Conservation (phyloP, 2,888 invertebrate genomes). For the Yponomeuta cagnagella region DNA sequence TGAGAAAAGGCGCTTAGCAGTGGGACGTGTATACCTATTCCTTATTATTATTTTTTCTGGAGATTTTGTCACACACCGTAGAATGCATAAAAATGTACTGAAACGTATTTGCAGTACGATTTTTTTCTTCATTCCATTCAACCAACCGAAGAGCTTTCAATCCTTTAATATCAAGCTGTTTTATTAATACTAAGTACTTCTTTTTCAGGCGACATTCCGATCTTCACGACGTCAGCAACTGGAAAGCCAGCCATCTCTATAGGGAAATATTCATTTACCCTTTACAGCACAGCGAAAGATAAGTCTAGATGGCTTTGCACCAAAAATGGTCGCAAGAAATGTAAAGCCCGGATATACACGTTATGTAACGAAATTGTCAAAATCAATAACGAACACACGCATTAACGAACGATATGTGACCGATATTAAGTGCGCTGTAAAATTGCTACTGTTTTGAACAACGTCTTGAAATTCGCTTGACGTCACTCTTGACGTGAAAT, state of each 20-base stretch:
- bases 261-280: not conserved
- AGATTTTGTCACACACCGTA: too few species aligned
- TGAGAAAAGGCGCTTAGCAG: too few species aligned
- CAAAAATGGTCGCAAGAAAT: slow-evolving; percentile 3
- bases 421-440: not conserved
- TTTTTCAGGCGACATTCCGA: not conserved
- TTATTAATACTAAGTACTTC: not conserved
- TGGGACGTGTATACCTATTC: too few species aligned
- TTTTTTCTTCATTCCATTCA: too few species aligned
- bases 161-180: too few species aligned
- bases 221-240: not conserved
- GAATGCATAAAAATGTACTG: too few species aligned
- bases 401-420: not conserved
- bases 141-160: too few species aligned
- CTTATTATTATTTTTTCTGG: too few species aligned
- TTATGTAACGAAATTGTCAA: slow-evolving; percentile 17
- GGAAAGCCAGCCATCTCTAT: not conserved
- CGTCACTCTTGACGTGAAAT: too few species aligned
- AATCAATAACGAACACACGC: slow-evolving; percentile 12
- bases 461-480: too few species aligned
- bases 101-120: too few species aligned
- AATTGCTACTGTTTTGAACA: too few species aligned
- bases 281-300: not conserved
- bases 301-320: not conserved
- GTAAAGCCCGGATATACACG: slow-evolving; percentile 20